Conservation (phyloP, 2,113 vertebrate species). For the Grallaria varia region DNA sequence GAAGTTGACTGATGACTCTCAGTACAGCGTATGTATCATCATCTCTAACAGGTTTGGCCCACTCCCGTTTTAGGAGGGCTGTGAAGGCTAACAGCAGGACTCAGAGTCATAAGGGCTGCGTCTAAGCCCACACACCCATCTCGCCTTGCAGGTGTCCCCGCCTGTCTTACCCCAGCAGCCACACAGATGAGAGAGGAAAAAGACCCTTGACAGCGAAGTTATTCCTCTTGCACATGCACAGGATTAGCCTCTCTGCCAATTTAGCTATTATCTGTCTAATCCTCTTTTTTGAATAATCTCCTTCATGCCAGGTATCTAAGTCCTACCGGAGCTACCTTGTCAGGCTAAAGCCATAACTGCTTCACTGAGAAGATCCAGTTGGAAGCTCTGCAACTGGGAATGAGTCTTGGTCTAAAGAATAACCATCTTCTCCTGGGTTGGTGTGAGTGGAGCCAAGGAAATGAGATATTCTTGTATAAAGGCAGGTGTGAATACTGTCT, state of each 20-base stretch:
- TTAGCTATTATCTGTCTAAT: slow-evolving; percentile 27
- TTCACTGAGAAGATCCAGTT: neutral
- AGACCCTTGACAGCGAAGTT: neutral
- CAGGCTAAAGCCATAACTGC: neutral
- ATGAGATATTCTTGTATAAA: neutral
- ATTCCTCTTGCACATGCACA: neutral
- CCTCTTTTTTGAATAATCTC: slow-evolving; percentile 7
- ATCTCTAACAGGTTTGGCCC: neutral
- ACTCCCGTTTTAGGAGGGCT: neutral
- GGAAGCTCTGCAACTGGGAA: neutral
- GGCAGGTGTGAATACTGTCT: neutral
- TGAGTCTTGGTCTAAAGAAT: neutral
- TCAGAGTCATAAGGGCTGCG: neutral
- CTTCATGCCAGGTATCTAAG: neutral
- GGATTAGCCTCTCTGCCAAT: slow-evolving; percentile 9
- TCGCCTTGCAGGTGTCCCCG: fast-evolving
- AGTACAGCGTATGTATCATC: neutral
- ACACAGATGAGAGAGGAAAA: neutral
- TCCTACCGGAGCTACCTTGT: neutral
- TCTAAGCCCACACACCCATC: neutral
- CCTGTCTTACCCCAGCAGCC: neutral
- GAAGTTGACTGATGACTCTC: neutral
- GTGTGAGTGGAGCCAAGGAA: neutral
- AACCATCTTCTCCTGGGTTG: neutral
- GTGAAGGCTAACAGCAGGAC: neutral